Evolutionary conservation across 2,113 vertebrate genomes (phyloP), one percentile per base, ranked within the genome.

Genomic region (Lamprotornis superbus): DNA sequence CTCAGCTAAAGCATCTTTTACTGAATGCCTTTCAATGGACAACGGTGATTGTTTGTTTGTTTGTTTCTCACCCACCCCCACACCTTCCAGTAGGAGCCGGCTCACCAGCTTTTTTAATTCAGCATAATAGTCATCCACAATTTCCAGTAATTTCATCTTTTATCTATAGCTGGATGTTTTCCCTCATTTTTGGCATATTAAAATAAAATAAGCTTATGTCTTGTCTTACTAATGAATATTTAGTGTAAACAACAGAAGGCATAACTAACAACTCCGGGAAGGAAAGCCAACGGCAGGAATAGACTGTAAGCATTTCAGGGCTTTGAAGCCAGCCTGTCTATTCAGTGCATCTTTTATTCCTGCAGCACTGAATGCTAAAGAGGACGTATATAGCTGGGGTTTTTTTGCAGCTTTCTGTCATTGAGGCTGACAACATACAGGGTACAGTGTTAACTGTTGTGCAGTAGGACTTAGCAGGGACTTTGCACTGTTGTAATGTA

Each of bases 231-330:
- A 93, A 95, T 93, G 94, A 95, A 53, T 94, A 84, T 95, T 94
- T 95, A 95, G 89, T 91, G 93, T 97, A 95, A 97, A 96, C 94
- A 96, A 95, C 94, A 96, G 95, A 97, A 92, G 95, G 95, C 95
- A 79, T 87, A 97, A 67, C 89, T 95, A 93, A 82, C 94, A 94
- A 17, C 81, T 89, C n/a, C 24, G 87, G 53, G 84, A 91, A 78
- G 0, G 61, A 89, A 84, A 95, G 95, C 93, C 91, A 95, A 39
- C 4, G 2, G 89, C 89, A 95, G 81, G 57, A 95, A 84, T 64
- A 95, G 89, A 53, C 87, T 73, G 46, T 49, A 10, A 77, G 80
- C 46, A n/a, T 95, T 93, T 89, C 73, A 44, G 49, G 1, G 8
- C 83, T 97, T 96, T 91, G 93, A 95, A 94, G 93, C 57, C 81